A percentile compares a stretch with the other conserved stretches of the same genome.
phyloP scores from a whole-genome alignment of 2,797 vertebrate species.

The Paramormyrops hopkinsi region DNA sequence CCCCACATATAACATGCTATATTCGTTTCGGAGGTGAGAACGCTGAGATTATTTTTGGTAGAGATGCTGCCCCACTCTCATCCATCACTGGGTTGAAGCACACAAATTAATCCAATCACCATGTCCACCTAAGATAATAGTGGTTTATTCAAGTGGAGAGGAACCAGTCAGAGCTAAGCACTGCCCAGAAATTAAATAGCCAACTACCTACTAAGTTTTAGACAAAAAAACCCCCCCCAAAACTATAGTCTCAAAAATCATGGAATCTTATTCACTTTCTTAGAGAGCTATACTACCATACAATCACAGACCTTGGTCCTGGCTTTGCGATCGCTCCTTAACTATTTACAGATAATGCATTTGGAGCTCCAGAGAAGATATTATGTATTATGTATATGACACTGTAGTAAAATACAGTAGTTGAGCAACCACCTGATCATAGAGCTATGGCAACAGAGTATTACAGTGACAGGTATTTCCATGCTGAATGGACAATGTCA shows the following conservation, averaged over 20 bases:
- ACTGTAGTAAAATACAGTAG: background rate
- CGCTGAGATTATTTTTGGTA: background rate
- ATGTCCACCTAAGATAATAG: background rate
- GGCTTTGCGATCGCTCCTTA: background rate
- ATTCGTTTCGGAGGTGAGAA: background rate
- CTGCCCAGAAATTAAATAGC: background rate
- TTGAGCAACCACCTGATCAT: background rate
- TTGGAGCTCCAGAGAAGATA: background rate
- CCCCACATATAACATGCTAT: background rate
- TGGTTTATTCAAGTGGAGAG: background rate
- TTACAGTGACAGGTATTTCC: background rate
- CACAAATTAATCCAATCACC: background rate
- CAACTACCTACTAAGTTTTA: background rate
- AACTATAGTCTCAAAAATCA: background rate
- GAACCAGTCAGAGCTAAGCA: background rate
- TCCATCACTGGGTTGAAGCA: background rate
- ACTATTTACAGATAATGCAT: constrained; percentile 5
- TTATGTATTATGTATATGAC: background rate
- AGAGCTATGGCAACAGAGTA: background rate
- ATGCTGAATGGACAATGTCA: background rate
- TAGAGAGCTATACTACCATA: background rate
- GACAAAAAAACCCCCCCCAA: background rate
- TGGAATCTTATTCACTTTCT: background rate
- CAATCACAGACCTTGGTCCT: background rate
- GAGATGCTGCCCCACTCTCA: background rate